Conservation (phyloP, 2,113 vertebrate genomes). For the Tetraodon nigroviridis region DNA sequence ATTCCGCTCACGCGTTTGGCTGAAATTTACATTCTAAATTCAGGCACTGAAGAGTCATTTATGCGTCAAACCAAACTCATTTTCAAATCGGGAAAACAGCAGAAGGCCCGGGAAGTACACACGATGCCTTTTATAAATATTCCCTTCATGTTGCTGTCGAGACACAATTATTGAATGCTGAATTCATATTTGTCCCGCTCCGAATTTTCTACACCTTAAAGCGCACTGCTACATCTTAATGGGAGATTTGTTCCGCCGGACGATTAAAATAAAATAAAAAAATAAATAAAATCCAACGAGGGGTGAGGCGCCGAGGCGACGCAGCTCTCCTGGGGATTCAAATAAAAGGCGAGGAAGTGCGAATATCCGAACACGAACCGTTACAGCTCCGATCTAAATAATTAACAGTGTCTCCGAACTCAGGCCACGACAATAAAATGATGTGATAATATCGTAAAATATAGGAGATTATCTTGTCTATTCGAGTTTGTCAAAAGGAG, state of each 20-base stretch:
- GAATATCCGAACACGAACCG: conserved; percentile 52
- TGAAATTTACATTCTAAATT: conserved; percentile 21
- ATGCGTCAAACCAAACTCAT: conserved; percentile 17
- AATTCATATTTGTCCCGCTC: conserved; percentile 10
- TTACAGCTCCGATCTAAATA: conserved; percentile 49
- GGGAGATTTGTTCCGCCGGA: conserved; percentile 53
- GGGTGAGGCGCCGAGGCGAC: conserved; percentile 7
- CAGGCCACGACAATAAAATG: conserved; percentile 1
- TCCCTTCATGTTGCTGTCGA: conserved; percentile 18
- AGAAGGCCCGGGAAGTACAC: not conserved
- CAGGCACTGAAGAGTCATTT: conserved; percentile 1
- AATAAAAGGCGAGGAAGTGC: conserved; percentile 43
- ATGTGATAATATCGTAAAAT: conserved; percentile 10
- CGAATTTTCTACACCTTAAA: conserved; percentile 16
- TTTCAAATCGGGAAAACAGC: not conserved
- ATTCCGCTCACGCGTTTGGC: conserved; percentile 16
- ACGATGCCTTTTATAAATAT: not conserved
- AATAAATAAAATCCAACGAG: conserved; percentile 13
- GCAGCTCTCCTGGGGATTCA: conserved; percentile 45
- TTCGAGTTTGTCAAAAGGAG: not conserved
- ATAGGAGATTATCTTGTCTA: not conserved
- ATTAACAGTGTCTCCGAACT: conserved; percentile 47
- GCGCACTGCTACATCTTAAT: conserved; percentile 42
- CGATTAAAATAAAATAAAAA: conserved; percentile 27
- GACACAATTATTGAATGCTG: conserved; percentile 12